These are phyloP conservation scores for Caranx melampygus DNA, from an alignment of 2,113 vertebrate genomes.

Conservation along the genomic window DNA sequence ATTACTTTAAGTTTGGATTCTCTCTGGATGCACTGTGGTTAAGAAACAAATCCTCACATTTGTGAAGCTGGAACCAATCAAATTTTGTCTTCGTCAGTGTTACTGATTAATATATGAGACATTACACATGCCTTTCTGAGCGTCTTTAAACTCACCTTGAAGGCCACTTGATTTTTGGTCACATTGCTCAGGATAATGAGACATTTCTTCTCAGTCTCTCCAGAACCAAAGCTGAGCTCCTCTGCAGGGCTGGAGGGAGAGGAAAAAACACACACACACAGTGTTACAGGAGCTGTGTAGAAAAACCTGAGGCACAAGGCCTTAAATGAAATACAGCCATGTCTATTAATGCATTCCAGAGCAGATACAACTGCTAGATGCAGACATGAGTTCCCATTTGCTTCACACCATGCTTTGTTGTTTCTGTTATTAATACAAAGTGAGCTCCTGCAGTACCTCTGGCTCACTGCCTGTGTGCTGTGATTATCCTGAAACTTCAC, in stretches of 20 bases:
- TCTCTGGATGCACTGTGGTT: no score
- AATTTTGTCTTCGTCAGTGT: no score
- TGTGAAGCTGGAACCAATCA: neutral
- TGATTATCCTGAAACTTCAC: slow-evolving; percentile 24
- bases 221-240: slow-evolving; percentile 94
- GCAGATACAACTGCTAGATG: neutral
- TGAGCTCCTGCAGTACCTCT: neutral
- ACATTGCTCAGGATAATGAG: slow-evolving; percentile 94
- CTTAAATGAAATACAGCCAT: neutral
- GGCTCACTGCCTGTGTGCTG: neutral
- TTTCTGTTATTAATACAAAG: slow-evolving; percentile 12
- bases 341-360: neutral
- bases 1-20: no score
- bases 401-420: slow-evolving; percentile 6
- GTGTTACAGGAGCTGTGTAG: slow-evolving; percentile 1
- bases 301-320: neutral
- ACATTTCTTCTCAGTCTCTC: slow-evolving; percentile 93
- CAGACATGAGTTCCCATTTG: slow-evolving; percentile 1
- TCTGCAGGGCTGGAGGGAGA: slow-evolving; percentile 90
- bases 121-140: no score
- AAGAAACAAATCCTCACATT: slow-evolving; percentile 5
- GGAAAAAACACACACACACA: slow-evolving; percentile 21
- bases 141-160: slow-evolving; percentile 88
- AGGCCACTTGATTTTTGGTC: slow-evolving; percentile 95
- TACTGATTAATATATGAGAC: no score